These are phyloP conservation scores for Hoplodrina ambigua DNA, from an alignment of 2,888 invertebrate species.

Conservation along the genomic window DNA sequence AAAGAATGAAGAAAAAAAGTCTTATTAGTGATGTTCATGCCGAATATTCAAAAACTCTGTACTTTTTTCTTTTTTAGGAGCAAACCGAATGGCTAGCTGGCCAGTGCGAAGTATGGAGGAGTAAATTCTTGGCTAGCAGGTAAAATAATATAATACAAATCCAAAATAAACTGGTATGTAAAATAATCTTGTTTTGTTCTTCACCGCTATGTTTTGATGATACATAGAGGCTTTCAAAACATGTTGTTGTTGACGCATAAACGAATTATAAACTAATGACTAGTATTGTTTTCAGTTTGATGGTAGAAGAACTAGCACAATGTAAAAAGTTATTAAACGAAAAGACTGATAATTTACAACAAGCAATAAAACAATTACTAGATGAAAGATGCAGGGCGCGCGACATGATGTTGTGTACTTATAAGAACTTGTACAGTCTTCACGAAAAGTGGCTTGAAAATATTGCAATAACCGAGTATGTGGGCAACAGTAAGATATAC, in stretches of 20 bases:
- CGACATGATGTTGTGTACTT: conserved; percentile 91
- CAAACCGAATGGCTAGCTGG: conserved; percentile 98
- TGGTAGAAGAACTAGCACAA: conserved; percentile 97
- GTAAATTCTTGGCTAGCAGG: conserved; percentile 98
- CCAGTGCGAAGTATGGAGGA: conserved; percentile 98
- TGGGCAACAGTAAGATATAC: conserved; percentile 78
- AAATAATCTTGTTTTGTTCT: conserved; percentile 8
- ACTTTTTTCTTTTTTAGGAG: conserved; percentile 87
- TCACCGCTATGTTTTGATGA: background rate
- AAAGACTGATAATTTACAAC: conserved; percentile 93
- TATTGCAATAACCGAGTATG: conserved; percentile 84
- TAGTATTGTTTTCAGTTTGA: conserved; percentile 91
- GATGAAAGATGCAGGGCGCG: conserved; percentile 93
- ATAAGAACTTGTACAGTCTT: conserved; percentile 90
- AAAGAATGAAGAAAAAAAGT: background rate
- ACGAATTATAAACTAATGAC: conserved; percentile 13
- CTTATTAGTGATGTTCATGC: background rate
- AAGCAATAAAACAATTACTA: conserved; percentile 92
- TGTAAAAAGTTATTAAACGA: conserved; percentile 95
- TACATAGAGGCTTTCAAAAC: conserved; percentile 1
- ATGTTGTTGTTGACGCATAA: conserved; percentile 17
- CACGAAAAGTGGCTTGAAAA: conserved; percentile 87
- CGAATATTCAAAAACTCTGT: background rate
- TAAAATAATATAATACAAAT: conserved; percentile 71
- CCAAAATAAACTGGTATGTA: background rate